phyloP scores from a whole-genome alignment of 2,888 invertebrate species.

The Macaria notata region DNA sequence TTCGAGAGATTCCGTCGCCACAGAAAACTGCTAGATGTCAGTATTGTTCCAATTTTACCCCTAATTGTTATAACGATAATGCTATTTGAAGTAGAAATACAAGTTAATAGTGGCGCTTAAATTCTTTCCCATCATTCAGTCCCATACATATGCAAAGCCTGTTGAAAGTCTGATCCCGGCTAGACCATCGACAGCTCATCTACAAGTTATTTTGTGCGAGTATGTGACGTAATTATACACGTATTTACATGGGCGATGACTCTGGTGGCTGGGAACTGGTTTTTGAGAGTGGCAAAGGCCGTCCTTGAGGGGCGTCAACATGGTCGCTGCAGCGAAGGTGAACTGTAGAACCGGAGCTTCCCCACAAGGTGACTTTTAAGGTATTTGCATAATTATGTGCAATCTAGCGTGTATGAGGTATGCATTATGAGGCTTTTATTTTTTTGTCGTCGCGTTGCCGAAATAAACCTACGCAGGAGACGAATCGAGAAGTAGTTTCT shows the following conservation, averaged over 20 bases:
- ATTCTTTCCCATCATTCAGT: conserved; percentile 1
- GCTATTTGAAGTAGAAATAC: too few relatives aligned
- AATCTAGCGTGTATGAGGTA: not conserved
- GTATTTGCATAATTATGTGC: conserved; percentile 14
- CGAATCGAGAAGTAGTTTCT: too few relatives aligned
- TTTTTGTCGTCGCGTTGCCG: too few relatives aligned
- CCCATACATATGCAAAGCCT: conserved; percentile 7
- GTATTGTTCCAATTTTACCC: too few relatives aligned
- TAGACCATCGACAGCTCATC: not conserved
- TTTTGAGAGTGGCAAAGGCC: conserved; percentile 38
- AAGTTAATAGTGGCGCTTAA: not conserved
- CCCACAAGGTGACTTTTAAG: conserved; percentile 12
- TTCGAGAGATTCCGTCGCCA: too few relatives aligned
- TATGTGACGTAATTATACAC: conserved; percentile 25
- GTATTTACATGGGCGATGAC: conserved; percentile 26
- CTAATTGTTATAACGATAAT: too few relatives aligned
- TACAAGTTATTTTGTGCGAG: conserved; percentile 8
- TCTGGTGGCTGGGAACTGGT: conserved; percentile 27
- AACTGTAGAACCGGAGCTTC: conserved; percentile 20
- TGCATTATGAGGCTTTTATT: not conserved
- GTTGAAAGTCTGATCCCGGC: conserved; percentile 9
- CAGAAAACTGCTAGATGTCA: too few relatives aligned
- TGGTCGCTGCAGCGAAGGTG: conserved; percentile 23
- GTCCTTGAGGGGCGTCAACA: conserved; percentile 38
- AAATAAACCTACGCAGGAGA: too few relatives aligned